phyloP scores from a whole-genome alignment of 2,113 vertebrate genomes.

The Stomatorhinus ivindoensis region DNA sequence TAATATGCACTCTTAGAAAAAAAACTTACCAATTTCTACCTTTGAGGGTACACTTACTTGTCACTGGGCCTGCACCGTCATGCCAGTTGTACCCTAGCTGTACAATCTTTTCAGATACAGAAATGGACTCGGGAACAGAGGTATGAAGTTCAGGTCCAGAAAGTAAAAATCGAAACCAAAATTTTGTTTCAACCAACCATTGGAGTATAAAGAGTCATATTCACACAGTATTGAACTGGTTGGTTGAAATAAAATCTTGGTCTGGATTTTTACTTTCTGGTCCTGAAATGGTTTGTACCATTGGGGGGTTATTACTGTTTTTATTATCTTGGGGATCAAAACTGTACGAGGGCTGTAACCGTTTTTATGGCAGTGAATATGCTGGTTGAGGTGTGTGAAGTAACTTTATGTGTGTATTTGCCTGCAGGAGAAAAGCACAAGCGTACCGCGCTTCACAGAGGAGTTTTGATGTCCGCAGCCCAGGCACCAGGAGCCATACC shows the following conservation, averaged over 20 bases:
- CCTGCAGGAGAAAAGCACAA: constrained; percentile 61
- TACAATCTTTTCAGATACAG: not conserved
- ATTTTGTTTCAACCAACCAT: not conserved
- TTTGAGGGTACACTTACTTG: not conserved
- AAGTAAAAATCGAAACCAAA: not conserved
- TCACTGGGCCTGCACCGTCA: not conserved
- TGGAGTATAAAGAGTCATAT: not conserved
- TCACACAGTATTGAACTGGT: not conserved
- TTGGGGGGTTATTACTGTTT: not conserved
- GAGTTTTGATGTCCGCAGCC: constrained; percentile 60
- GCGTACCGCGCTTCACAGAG: constrained; percentile 51
- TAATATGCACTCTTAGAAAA: not conserved
- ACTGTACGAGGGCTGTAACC: not conserved
- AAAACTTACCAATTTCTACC: not conserved
- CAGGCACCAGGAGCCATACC: not conserved
- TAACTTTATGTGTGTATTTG: not conserved
- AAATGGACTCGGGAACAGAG: not conserved
- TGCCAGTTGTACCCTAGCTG: not conserved
- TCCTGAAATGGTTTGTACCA: not conserved
- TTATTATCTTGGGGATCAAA: not conserved
- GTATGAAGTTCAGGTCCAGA: not conserved
- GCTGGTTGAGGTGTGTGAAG: not conserved
- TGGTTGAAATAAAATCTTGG: not conserved
- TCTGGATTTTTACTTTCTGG: not conserved
- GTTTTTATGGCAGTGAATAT: not conserved